phyloP scores from a whole-genome alignment of 2,113 vertebrate species.

The Sarotherodon lohbergeri region DNA sequence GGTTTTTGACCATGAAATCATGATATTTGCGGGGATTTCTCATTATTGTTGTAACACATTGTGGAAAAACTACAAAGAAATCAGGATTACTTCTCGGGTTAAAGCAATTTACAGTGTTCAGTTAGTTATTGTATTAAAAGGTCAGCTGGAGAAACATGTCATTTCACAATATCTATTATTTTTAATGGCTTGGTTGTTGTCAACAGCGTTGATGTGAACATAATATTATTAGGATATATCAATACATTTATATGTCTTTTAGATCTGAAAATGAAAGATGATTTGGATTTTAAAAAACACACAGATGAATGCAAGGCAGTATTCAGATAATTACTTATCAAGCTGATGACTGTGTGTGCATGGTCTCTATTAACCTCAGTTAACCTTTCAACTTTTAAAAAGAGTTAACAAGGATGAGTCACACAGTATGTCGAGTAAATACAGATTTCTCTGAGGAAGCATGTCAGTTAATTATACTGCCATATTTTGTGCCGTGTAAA shows the following conservation, averaged over 20 bases:
- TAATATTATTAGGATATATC: neutral
- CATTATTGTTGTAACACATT: neutral
- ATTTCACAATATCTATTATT: neutral
- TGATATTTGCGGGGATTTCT: neutral
- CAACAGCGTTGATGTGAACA: neutral
- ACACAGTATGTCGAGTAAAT: neutral
- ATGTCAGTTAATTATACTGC: neutral
- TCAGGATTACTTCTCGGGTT: neutral
- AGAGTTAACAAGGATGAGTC: slow-evolving; percentile 28
- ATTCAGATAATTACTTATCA: slow-evolving; percentile 23
- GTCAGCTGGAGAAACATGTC: neutral
- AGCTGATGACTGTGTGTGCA: neutral
- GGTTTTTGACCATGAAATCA: slow-evolving; percentile 6
- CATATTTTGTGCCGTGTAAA: neutral
- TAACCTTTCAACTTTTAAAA: slow-evolving; percentile 10
- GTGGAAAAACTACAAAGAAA: neutral
- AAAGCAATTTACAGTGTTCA: neutral
- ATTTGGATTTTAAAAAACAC: neutral
- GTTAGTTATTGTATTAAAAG: neutral
- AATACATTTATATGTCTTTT: neutral
- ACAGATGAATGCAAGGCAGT: slow-evolving; percentile 1
- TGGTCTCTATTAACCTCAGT: slow-evolving; percentile 30
- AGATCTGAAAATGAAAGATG: neutral
- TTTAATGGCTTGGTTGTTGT: neutral
- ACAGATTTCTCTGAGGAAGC: neutral